These are phyloP conservation scores for Heterohyrax brucei DNA, from an alignment of 2,797 vertebrate species.

Conservation along the genomic window DNA sequence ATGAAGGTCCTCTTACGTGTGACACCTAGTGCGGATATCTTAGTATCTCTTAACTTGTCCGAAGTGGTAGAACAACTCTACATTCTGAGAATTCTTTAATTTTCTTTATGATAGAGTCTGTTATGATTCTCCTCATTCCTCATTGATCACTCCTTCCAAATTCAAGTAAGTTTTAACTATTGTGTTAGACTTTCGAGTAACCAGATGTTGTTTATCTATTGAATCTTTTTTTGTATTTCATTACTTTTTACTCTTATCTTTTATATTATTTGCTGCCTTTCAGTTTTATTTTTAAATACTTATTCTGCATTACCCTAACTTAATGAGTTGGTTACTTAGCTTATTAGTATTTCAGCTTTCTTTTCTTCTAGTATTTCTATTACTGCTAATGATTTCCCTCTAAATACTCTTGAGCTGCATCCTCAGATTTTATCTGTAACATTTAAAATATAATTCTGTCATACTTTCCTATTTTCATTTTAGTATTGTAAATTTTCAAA, in stretches of 20 bases:
- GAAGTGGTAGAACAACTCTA: neutral
- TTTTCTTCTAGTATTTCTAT: neutral
- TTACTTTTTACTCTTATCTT: neutral
- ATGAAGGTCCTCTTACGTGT: neutral
- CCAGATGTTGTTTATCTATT: neutral
- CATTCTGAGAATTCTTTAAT: neutral
- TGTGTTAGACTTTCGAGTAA: neutral
- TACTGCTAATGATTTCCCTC: neutral
- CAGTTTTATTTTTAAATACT: neutral
- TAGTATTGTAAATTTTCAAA: slow-evolving; percentile 34
- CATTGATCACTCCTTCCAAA: slow-evolving; percentile 18
- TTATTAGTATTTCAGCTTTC: neutral
- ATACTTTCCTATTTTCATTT: slow-evolving; percentile 45
- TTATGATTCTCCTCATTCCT: neutral
- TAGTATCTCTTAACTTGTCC: neutral
- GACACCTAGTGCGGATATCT: neutral
- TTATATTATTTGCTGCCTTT: neutral
- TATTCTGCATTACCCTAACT: neutral
- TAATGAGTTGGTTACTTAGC: slow-evolving; percentile 9
- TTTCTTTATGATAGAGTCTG: neutral
- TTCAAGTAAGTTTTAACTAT: neutral
- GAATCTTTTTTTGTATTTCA: slow-evolving; percentile 38
- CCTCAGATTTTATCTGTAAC: neutral
- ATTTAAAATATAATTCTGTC: slow-evolving; percentile 50
- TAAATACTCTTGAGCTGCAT: neutral